Evolutionary conservation across 1,140 invertebrate genomes (phyloP), one percentile per base, ranked within the genome.

Genomic region (Eupristina koningsbergeri): DNA sequence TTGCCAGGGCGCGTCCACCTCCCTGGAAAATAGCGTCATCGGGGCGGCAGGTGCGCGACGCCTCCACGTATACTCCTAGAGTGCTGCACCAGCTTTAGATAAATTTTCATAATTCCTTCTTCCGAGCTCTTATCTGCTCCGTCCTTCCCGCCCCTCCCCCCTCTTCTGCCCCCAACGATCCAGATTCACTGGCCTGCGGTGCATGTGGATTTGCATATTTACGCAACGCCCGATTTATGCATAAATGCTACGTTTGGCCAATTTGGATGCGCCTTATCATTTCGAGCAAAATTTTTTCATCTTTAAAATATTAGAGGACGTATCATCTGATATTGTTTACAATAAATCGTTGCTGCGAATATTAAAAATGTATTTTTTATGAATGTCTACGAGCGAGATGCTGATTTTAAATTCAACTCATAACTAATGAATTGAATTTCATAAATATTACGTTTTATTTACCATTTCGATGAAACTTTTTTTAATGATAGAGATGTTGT

Each of bases 41-140:
- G 67, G 41, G 61, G 81, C n/a, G 34, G 82, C 82, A 84, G 82
- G 82, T 84, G 82, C 41, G 47, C 81, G 45, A 67, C 29, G 13
- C 58, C 76, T n/a, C 74, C 41, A 50, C 39, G 15, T 29, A 29
- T 19, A 74, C 34, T 22, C 8, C 0, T 39, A 63, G 17, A 22
- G 79, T 13, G 0, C 61, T 17, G n/a, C 26, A n/a, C 61, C 61
- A 19, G 61, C 29, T 64, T 64, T 19, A 34, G 11, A n/a, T 45
- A 31, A 76, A 82, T 82, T 77, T 76, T 82, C 73, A 78, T 78
- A 83, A 83, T 73, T 78, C 58, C 63, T 36, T 6, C 36, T 34
- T 7, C 36, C n/a, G 41, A 45, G n/a, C n/a, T n/a, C n/a, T n/a
- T n/a, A n/a, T 8, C 2, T 3, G 41, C n/a, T 50, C 9, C 7